phyloP scores from a whole-genome alignment of 2,888 invertebrate genomes.

The Caenorhabditis auriculariae region DNA sequence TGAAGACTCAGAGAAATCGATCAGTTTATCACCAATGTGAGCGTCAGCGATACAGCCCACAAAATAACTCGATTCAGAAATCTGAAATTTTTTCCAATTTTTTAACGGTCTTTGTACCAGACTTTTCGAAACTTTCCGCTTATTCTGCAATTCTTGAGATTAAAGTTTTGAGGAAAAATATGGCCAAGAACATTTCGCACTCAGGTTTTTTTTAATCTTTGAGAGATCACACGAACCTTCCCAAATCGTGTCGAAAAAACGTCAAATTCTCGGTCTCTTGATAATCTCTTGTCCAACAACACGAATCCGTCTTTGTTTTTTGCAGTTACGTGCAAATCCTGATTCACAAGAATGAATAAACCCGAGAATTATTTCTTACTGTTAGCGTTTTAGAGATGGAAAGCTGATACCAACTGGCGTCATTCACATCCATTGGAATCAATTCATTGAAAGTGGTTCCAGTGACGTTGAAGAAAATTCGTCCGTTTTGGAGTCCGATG shows the following conservation, averaged over 20 bases:
- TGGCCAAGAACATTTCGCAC: background rate
- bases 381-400: slow-evolving; percentile 22
- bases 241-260: slow-evolving; percentile 44
- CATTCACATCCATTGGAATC: slow-evolving; percentile 48
- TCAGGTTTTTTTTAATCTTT: no score
- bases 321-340: slow-evolving; percentile 16
- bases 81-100: slow-evolving; percentile 1
- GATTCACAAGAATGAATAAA: background rate
- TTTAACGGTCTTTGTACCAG: background rate
- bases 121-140: slow-evolving; percentile 37
- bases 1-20: slow-evolving; percentile 25
- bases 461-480: slow-evolving; percentile 36
- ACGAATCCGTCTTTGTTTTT: slow-evolving; percentile 25
- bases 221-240: background rate
- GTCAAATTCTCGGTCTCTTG: slow-evolving; percentile 21
- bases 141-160: no score
- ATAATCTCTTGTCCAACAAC: slow-evolving; percentile 22
- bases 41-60: slow-evolving; percentile 57
- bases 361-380: slow-evolving; percentile 1
- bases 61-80: slow-evolving; percentile 30
- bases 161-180: no score
- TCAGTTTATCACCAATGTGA: slow-evolving; percentile 25
- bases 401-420: slow-evolving; percentile 54
- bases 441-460: slow-evolving; percentile 28
- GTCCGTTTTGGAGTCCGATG: slow-evolving; percentile 34